A percentile compares a stretch with the other conserved stretches of the same genome.
Conservation (phyloP, 2,113 vertebrate genomes). For the mouse (Mus musculus) region GRCm39 chr10:86364501-86365000, state of each 20-base stretch:
- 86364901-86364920: too few relatives aligned
- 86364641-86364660: not conserved
- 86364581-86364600: too few relatives aligned
- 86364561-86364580: too few relatives aligned
- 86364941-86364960: too few relatives aligned
- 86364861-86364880: too few relatives aligned
- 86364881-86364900: too few relatives aligned
- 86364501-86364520: not conserved
- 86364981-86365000: not conserved
- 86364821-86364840: not conserved
- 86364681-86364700: not conserved
- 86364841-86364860: not conserved
- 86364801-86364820: not conserved
- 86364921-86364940: too few relatives aligned
- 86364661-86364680: too few relatives aligned
- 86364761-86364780: not conserved
- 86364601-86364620: too few relatives aligned
- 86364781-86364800: not conserved
- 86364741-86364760: too few relatives aligned
- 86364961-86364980: too few relatives aligned
- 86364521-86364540: not conserved
- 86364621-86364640: not conserved
- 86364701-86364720: not conserved
- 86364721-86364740: not conserved
- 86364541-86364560: too few relatives aligned